Percentiles rank a stretch among this genome's conserved stretches.
phyloP scores from a whole-genome alignment of 2,113 vertebrate species.

The Pterocles orientalis region DNA sequence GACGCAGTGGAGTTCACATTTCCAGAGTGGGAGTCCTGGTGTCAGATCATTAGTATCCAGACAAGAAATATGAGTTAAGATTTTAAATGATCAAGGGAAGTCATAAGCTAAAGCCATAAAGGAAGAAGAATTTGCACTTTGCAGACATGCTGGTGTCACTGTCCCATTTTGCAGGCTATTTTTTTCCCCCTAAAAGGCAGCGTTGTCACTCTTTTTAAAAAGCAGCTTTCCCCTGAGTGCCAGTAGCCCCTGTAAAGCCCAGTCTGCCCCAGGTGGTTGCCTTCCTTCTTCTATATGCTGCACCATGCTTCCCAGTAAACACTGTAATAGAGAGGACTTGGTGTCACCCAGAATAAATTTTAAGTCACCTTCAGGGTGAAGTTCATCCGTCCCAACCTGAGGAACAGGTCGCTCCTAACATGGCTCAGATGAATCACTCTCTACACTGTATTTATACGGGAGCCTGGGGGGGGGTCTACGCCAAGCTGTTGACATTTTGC shows the following conservation, averaged over 20 bases:
- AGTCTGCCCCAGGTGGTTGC: background rate
- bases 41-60: background rate
- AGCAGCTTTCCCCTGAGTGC: background rate
- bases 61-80: background rate
- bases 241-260: background rate
- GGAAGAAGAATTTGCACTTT: background rate
- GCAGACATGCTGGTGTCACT: background rate
- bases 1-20: background rate
- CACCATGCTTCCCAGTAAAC: background rate
- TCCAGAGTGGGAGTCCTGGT: background rate
- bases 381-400: background rate
- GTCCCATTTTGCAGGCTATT: background rate
- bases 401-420: background rate
- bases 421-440: background rate
- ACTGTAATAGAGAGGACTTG: background rate
- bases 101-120: background rate
- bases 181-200: background rate
- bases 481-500: background rate
- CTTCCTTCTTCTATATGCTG: background rate
- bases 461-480: background rate
- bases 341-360: background rate
- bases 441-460: background rate
- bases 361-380: background rate
- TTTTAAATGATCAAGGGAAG: background rate
- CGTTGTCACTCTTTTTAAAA: background rate